Evolutionary conservation across 2,797 vertebrate species (phyloP).

Genomic region (Etheostoma nigrum): DNA sequence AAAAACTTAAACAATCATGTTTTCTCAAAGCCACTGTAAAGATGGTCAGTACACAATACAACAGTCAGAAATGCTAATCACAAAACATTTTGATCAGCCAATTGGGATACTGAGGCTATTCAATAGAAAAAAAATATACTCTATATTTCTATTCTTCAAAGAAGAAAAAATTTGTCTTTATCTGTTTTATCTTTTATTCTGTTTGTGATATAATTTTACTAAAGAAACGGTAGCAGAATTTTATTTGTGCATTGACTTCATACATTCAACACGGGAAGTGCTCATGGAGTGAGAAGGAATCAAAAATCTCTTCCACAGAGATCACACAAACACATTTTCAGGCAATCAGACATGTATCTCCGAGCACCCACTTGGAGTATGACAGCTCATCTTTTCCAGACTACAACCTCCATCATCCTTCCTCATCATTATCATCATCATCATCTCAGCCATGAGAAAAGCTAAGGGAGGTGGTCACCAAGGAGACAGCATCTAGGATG

Average conservation of each 20-base stretch:
- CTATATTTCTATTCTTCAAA: no score
- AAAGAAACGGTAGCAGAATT: neutral
- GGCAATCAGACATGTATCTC: constrained; percentile 33
- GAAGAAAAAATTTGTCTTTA: neutral
- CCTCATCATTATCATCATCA: constrained; percentile 37
- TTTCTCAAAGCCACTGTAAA: no score
- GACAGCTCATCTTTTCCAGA: constrained; percentile 35
- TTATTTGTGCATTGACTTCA: neutral
- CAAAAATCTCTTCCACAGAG: constrained; percentile 10
- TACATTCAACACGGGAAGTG: neutral
- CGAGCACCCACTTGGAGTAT: constrained; percentile 23
- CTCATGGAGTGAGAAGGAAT: neutral
- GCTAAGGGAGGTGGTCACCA: constrained; percentile 87
- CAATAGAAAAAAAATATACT: neutral
- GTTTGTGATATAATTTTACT: neutral
- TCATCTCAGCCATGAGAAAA: constrained; percentile 77
- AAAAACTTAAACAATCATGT: neutral
- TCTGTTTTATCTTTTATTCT: neutral
- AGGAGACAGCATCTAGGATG: constrained; percentile 92
- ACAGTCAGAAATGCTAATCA: neutral
- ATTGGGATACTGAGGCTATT: neutral
- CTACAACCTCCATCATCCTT: constrained; percentile 56
- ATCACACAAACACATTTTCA: neutral
- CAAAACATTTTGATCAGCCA: constrained; percentile 9
- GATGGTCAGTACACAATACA: no score